Evolutionary conservation across 2,113 vertebrate genomes (phyloP).

Genomic region (Sorex fumeus): DNA sequence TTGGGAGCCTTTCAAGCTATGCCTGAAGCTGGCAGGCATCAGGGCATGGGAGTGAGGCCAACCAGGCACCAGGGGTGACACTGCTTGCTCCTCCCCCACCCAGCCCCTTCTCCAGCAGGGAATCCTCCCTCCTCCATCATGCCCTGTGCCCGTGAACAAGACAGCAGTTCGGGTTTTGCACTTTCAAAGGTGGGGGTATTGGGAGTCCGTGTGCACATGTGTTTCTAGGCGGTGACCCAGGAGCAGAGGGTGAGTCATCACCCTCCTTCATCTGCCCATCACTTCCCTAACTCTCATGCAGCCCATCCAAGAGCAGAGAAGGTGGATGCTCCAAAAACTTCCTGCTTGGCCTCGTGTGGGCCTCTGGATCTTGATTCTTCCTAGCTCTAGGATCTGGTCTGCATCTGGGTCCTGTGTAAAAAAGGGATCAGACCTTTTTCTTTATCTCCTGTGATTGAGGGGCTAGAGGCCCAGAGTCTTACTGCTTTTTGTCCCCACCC

Average conservation of each 20-base stretch:
- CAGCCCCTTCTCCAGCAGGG: background rate
- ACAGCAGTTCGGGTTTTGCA: background rate
- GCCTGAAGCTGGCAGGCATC: constrained; percentile 84
- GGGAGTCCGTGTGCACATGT: no score
- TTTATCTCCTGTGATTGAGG: constrained; percentile 39
- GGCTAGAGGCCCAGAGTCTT: background rate
- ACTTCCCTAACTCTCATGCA: constrained; percentile 3
- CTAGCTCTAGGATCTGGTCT: background rate
- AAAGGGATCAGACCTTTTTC: background rate
- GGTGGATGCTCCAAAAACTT: background rate
- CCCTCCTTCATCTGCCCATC: background rate
- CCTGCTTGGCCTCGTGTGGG: background rate
- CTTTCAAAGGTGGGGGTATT: background rate
- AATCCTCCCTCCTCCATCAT: background rate
- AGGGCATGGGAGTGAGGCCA: constrained; percentile 74
- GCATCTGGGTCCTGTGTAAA: background rate
- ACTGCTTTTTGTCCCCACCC: background rate
- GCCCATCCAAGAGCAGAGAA: background rate
- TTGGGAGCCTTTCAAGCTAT: constrained; percentile 85
- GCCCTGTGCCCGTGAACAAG: background rate
- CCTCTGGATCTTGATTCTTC: constrained; percentile 3
- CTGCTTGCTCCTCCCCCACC: background rate
- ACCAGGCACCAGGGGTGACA: constrained; percentile 35
- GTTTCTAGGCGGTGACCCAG: background rate
- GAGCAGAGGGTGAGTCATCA: background rate